phyloP scores from a whole-genome alignment of 30 jellyfish, hydroid and myxozoan genomes.

The Chironex yamaguchii region DNA sequence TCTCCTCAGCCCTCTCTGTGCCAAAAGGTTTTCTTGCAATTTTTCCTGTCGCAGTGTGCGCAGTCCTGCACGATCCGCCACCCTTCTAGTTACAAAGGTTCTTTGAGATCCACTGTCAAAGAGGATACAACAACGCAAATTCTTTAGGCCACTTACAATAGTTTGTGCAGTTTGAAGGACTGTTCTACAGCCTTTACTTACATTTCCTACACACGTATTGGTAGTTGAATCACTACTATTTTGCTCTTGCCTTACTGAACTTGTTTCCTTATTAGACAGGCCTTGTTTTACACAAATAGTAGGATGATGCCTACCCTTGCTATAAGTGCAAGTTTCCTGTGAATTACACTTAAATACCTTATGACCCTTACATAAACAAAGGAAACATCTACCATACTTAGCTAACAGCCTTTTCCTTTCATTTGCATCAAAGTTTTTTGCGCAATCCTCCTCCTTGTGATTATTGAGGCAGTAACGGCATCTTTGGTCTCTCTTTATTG shows the following conservation, averaged over 20 bases:
- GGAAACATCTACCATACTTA: too few relatives aligned
- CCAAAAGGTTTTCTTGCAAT: constrained; percentile 20
- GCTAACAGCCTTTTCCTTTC: too few relatives aligned
- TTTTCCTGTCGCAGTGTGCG: background rate
- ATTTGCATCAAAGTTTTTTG: too few relatives aligned
- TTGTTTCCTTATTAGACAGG: background rate
- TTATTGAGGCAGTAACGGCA: too few relatives aligned
- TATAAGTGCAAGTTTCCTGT: too few relatives aligned
- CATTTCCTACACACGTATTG: background rate
- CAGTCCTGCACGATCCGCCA: constrained; percentile 8
- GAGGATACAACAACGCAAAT: background rate
- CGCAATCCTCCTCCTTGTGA: too few relatives aligned
- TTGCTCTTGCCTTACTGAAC: background rate
- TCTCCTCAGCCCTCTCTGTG: background rate
- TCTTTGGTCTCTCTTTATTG: too few relatives aligned
- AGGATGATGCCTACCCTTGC: constrained; percentile 3
- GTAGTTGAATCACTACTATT: background rate
- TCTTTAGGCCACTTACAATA: background rate
- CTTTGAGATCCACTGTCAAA: constrained; percentile 6
- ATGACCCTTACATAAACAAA: too few relatives aligned
- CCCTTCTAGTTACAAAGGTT: constrained; percentile 23
- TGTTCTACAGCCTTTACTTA: background rate
- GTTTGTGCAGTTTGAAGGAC: constrained; percentile 35
- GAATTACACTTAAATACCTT: too few relatives aligned
- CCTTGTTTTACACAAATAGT: background rate